Evolutionary conservation across 2,888 invertebrate species (phyloP).

Genomic region (Gari tellinella): DNA sequence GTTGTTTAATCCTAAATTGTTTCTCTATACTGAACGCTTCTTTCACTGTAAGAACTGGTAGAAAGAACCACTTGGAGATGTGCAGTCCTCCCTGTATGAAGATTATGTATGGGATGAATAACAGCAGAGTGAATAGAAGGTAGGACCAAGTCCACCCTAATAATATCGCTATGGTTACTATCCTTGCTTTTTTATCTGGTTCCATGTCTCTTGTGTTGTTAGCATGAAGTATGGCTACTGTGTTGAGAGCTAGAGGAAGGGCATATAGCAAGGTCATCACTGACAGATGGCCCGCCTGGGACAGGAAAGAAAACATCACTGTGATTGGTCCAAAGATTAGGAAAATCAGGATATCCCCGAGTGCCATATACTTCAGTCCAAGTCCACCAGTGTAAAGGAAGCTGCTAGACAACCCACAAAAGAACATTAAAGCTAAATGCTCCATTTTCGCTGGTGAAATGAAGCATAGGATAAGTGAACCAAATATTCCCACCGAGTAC

Average conservation of each 20-base stretch:
- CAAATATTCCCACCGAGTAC: conserved; percentile 93
- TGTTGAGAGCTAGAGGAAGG: conserved; percentile 95
- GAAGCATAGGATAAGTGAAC: conserved; percentile 90
- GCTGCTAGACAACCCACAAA: conserved; percentile 97
- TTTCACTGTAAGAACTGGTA: conserved; percentile 94
- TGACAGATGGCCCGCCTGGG: conserved; percentile 94
- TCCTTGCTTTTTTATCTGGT: conserved; percentile 94
- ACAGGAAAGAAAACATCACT: conserved; percentile 96
- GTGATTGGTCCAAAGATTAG: conserved; percentile 97
- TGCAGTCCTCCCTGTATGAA: conserved; percentile 94
- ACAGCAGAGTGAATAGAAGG: conserved; percentile 93
- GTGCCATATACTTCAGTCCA: conserved; percentile 96
- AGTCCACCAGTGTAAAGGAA: conserved; percentile 98
- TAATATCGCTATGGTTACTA: conserved; percentile 97
- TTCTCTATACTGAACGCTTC: conserved; percentile 96
- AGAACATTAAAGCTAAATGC: conserved; percentile 96
- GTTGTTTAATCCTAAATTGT: conserved; percentile 92
- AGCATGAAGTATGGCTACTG: conserved; percentile 97
- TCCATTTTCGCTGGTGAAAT: conserved; percentile 97
- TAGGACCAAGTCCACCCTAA: conserved; percentile 96
- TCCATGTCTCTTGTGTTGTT: conserved; percentile 97
- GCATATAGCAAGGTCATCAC: conserved; percentile 97
- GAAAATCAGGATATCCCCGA: conserved; percentile 96
- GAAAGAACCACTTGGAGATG: conserved; percentile 94
- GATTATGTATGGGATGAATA: conserved; percentile 92